These are phyloP conservation scores for Dione vanillae DNA, from an alignment of 2,888 invertebrate genomes.

Conservation along the genomic window DNA sequence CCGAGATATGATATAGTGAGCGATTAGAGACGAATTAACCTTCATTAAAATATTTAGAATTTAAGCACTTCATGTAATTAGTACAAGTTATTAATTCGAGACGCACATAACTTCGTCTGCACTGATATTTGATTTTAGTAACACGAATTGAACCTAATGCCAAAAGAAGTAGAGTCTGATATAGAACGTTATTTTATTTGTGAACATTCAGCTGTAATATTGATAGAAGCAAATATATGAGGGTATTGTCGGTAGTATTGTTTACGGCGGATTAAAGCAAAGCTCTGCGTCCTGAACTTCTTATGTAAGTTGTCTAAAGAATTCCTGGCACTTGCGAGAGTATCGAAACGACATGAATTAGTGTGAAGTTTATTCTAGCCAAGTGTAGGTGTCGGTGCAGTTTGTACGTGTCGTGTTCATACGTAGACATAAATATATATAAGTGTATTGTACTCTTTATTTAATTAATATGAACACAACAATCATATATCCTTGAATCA, in stretches of 20 bases:
- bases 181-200: neutral
- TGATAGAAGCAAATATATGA: slow-evolving; percentile 52
- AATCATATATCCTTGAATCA: no score
- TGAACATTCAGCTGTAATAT: slow-evolving; percentile 28
- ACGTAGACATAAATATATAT: no score
- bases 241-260: slow-evolving; percentile 70
- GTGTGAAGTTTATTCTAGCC: neutral
- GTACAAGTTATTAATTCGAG: slow-evolving; percentile 17
- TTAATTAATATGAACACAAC: no score
- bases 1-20: no score
- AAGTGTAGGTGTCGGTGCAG: neutral
- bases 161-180: neutral
- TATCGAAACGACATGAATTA: neutral
- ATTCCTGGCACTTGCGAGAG: slow-evolving; percentile 14
- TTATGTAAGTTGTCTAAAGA: slow-evolving; percentile 59
- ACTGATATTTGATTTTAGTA: neutral
- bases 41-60: neutral
- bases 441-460: no score
- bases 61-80: slow-evolving; percentile 10
- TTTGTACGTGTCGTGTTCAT: neutral
- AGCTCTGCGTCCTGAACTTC: slow-evolving; percentile 62
- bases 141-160: neutral
- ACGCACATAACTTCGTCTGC: slow-evolving; percentile 14
- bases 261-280: slow-evolving; percentile 71
- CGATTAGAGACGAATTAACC: neutral